Percentiles rank a stretch among this genome's conserved stretches.
Conservation (phyloP, 2,888 invertebrate genomes). For the Drosophila paramelanica region DNA sequence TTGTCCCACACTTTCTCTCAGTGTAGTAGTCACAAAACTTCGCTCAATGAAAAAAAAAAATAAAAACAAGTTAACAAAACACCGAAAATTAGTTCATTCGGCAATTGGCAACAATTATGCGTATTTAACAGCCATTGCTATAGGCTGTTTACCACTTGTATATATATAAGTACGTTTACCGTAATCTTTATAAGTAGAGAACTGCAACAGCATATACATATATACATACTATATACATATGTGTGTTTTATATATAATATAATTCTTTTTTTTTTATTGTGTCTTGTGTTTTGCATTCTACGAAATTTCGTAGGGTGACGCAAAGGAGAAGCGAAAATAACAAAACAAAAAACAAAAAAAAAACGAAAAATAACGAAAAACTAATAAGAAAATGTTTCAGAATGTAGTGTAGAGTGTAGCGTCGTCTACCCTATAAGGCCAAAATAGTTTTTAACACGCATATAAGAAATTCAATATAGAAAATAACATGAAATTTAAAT, state of each 20-base stretch:
- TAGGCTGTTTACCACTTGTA: slow-evolving; percentile 54
- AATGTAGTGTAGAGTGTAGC: slow-evolving; percentile 56
- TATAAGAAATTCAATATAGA: slow-evolving; percentile 54
- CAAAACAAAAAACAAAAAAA: background rate
- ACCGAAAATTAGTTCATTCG: slow-evolving; percentile 47
- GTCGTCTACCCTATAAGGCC: slow-evolving; percentile 66
- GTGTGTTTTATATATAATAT: slow-evolving; percentile 1
- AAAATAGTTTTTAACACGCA: slow-evolving; percentile 70
- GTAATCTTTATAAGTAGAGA: slow-evolving; percentile 50
- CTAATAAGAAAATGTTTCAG: slow-evolving; percentile 41
- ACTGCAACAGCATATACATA: slow-evolving; percentile 38
- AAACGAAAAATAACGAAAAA: slow-evolving; percentile 6
- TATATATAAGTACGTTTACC: slow-evolving; percentile 49
- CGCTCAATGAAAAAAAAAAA: slow-evolving; percentile 28
- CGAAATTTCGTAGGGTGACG: slow-evolving; percentile 19
- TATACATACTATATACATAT: slow-evolving; percentile 2
- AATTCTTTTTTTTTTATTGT: slow-evolving; percentile 26
- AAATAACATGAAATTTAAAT: slow-evolving; percentile 27
- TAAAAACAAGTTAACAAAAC: slow-evolving; percentile 42
- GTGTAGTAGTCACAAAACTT: slow-evolving; percentile 15
- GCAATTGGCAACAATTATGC: slow-evolving; percentile 23
- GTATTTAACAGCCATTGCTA: slow-evolving; percentile 35
- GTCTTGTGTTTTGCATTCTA: slow-evolving; percentile 25
- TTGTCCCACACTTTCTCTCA: background rate
- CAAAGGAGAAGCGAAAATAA: background rate